Base-by-base conservation (phyloP, 23 tunicate genomes). In the Halocynthia roretzi region DNA sequence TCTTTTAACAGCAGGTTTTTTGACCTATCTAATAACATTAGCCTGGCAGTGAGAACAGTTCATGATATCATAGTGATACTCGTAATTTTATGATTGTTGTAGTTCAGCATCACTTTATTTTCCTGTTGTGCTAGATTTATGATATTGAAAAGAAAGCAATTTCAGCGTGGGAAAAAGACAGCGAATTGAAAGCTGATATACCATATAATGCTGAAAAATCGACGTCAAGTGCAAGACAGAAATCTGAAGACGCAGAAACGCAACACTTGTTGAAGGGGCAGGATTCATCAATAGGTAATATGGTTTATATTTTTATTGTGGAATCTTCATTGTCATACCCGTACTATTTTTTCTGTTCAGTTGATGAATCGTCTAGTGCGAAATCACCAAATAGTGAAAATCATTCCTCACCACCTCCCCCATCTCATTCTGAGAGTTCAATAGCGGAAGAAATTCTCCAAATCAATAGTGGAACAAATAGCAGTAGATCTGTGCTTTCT, bases 121-220 rank as follows among this genome's bases (percentile, higher is more conserved):
- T 2, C 64, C 64, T 58, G 64, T 58, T 22, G 15, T 20, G 12
- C 18, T 69, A 89, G 96, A 85, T 89, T 18, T 65, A 48, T 68
- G 70, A 70, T 71, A 89, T 89, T 31, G 96, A 89, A 53, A 75
- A 84, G 61, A 76, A 80, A 62, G 96, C 96, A 5, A 40, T 88
- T 68, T 67, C 76, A 5, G 86, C 80, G 7, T 88, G 95, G 95
- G 65, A 73, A 20, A 74, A 74, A 8, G 78, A 74, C 8, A 14
- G 31, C 10, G 44, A 31, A 0, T 31, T 31, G 44, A 31, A 31
- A 31, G 58, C 56, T 10, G 31, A 53, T 54, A 2, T 54, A 4
- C 56, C 14, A 14, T 9, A 4, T 14, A 74, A 74, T 19, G 19
- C 70, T 9, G 31, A 65, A 65, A 5, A 65, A 10, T 65, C 70